Conservation (phyloP, 2,113 vertebrate genomes). For the Ciconia boyciana region DNA sequence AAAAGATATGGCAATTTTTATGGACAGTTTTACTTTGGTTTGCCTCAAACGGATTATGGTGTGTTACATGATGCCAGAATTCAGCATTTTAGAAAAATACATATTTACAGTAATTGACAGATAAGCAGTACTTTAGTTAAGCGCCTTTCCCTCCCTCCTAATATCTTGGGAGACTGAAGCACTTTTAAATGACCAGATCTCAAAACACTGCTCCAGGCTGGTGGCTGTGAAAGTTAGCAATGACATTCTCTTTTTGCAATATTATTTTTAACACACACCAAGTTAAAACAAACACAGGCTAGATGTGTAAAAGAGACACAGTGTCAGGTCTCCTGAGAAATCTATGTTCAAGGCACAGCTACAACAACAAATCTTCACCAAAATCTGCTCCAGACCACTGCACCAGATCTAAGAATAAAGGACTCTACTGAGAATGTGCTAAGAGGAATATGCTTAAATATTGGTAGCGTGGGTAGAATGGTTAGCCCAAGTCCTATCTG, state of each 20-base stretch:
- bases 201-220: constrained; percentile 1
- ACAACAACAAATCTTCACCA: neutral
- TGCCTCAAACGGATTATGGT: neutral
- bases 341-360: neutral
- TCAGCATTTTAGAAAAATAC: neutral
- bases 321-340: neutral
- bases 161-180: neutral
- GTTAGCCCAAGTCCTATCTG: neutral
- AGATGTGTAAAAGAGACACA: neutral
- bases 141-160: neutral
- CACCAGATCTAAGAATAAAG: constrained; percentile 8
- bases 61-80: neutral
- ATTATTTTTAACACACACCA: constrained; percentile 29
- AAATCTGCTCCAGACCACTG: neutral
- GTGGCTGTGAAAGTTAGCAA: constrained; percentile 9
- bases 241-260: neutral
- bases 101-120: neutral
- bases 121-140: neutral
- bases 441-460: neutral
- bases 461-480: neutral
- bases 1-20: neutral
- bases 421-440: neutral
- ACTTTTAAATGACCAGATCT: neutral
- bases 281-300: constrained; percentile 9
- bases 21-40: neutral